Evolutionary conservation across 2,797 vertebrate genomes (phyloP), one percentile per base, ranked within the genome.

Genomic region (Lutjanus argentimaculatus): DNA sequence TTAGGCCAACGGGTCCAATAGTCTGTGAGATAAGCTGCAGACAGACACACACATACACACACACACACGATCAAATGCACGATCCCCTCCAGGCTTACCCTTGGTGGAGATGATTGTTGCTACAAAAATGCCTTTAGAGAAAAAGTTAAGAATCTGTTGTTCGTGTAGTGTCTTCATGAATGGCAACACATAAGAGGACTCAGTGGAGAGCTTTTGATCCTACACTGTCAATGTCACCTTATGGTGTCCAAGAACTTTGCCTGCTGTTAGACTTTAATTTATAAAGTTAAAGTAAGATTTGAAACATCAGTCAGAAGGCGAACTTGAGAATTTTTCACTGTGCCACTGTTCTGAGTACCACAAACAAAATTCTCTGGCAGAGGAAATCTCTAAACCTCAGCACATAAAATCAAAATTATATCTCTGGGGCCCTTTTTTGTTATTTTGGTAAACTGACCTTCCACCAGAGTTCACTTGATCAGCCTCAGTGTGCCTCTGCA

Each of bases 401-500:
- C 49, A 16, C 53, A 62, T 75, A n/a, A 76, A 75, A 59, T 72
- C 55, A 9, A 64, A 65, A 40, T 10, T 10, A 46, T 58, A 40
- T 48, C 43, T 71, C 67, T 7, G 8, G 11, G 19, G 1, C 43
- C 21, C 19, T 25, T 80, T 70, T 67, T 59, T 10, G 57, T 72
- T 46, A 63, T 49, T 56, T 46, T 46, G 22, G 25, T 53, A 21
- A 58, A 69, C 36, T 58, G 57, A 76, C 56, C 59, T 53, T 83
- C 76, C 52, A 19, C 51, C 49, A 77, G 59, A 80, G 67, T 82
- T 79, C 75, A 77, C 49, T 64, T 56, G 74, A 78, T 81, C 59
- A 30, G 73, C 49, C 61, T 62, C 52, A 52, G 22, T 64, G 1
- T 7, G 63, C 19, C 43, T 72, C n/a, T 70, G 45, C 72, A 59